phyloP scores from a whole-genome alignment of 2,888 invertebrate genomes.

The Adelognathus sp. region DNA sequence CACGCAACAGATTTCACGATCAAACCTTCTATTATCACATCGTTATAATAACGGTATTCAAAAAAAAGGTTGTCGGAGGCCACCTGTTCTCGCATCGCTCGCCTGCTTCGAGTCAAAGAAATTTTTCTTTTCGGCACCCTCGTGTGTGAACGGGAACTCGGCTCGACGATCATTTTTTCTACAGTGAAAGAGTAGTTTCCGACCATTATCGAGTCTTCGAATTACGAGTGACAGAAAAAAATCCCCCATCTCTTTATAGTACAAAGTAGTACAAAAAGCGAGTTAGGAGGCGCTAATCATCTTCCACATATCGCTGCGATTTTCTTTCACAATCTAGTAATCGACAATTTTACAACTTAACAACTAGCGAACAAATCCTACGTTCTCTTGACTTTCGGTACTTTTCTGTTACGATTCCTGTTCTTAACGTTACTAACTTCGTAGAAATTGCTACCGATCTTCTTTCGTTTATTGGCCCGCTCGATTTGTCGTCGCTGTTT shows the following conservation, averaged over 20 bases:
- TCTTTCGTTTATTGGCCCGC: constrained; percentile 89
- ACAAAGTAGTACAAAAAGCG: not conserved
- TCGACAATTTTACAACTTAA: not conserved
- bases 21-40: not conserved
- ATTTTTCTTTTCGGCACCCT: not conserved
- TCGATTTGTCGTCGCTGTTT: constrained; percentile 90
- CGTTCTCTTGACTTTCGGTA: constrained; percentile 70
- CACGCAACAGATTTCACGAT: not conserved
- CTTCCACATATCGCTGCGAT: not conserved
- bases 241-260: not conserved
- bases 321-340: not conserved
- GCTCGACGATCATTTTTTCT: not conserved
- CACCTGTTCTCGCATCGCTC: not conserved
- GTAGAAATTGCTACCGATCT: constrained; percentile 94
- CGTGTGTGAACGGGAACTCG: not conserved
- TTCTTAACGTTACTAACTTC: constrained; percentile 95
- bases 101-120: not conserved
- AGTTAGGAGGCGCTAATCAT: too few species aligned
- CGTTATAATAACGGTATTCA: not conserved
- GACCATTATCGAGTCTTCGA: not conserved
- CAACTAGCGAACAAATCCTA: not conserved
- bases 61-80: not conserved
- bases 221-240: not conserved
- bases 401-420: constrained; percentile 88
- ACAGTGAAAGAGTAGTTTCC: not conserved